Conservation (phyloP, 2,113 vertebrate genomes). For the Athene cunicularia region DNA sequence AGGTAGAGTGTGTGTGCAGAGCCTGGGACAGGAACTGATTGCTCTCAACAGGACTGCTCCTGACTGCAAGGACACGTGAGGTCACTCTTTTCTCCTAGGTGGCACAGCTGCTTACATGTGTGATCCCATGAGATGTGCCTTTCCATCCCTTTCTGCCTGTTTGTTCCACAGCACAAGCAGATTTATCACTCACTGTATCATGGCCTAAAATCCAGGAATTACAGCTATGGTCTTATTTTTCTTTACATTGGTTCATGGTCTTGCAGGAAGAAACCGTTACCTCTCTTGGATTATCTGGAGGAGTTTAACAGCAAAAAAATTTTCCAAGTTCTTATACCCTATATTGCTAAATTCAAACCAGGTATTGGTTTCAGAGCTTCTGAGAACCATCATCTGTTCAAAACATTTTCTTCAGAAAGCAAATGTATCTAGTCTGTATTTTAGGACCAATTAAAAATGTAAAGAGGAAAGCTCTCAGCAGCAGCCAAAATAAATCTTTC, state of each 20-base stretch:
- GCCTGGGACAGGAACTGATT: neutral
- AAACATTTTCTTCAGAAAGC: neutral
- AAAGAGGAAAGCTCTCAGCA: neutral
- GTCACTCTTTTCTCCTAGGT: neutral
- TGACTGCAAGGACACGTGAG: accelerated
- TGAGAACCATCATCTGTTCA: neutral
- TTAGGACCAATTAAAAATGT: neutral
- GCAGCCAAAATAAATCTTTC: neutral
- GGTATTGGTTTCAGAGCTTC: neutral
- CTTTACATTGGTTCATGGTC: neutral
- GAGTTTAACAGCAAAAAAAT: neutral
- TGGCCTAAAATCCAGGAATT: neutral
- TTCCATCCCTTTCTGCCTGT: neutral
- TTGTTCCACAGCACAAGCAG: neutral
- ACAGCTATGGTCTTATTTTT: neutral
- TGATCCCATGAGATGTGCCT: neutral
- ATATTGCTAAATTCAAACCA: neutral
- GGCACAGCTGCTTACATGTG: neutral
- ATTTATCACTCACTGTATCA: neutral
- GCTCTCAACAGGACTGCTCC: neutral
- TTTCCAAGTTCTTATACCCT: neutral
- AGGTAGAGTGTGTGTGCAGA: neutral
- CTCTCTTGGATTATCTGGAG: neutral
- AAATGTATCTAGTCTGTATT: neutral
- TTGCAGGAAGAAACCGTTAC: neutral